Conservation (phyloP, 2,113 vertebrate genomes). For the Bambusicola thoracicus region DNA sequence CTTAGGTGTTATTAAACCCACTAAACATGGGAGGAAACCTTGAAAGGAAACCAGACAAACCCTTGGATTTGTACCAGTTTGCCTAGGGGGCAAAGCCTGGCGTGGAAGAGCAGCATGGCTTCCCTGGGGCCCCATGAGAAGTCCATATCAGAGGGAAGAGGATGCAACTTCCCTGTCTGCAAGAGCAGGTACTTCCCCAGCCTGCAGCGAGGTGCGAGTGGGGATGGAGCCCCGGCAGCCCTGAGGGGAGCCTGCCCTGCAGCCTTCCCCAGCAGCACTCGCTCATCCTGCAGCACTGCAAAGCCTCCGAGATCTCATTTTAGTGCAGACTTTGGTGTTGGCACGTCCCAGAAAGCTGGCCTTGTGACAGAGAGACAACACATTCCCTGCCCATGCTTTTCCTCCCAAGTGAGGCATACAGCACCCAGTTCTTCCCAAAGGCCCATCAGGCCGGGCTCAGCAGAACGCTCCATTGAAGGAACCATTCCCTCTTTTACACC, state of each 20-base stretch:
- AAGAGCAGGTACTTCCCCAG: constrained; percentile 26
- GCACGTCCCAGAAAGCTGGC: not conserved
- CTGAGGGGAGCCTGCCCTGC: not conserved
- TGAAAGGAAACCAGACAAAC: constrained; percentile 47
- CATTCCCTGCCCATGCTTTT: accelerated
- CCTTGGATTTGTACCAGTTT: constrained; percentile 7
- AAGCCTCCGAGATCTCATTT: not conserved
- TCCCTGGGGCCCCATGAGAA: accelerated
- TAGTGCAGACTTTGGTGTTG: not conserved
- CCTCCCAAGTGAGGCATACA: accelerated
- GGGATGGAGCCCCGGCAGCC: not conserved
- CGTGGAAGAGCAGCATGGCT: not conserved
- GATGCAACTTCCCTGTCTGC: constrained; percentile 41
- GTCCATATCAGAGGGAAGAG: constrained; percentile 20
- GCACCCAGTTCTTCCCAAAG: not conserved
- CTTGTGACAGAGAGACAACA: not conserved
- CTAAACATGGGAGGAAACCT: constrained; percentile 39
- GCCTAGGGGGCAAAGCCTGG: not conserved
- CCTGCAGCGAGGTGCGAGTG: not conserved
- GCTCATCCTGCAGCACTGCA: not conserved
- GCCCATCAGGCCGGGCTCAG: not conserved
- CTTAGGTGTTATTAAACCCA: constrained; percentile 60
- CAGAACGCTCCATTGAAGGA: accelerated
- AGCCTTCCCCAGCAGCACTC: not conserved
- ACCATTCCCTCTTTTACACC: not conserved